phyloP scores from a whole-genome alignment of 2,888 invertebrate genomes.

The Drosophila nr. medialis region DNA sequence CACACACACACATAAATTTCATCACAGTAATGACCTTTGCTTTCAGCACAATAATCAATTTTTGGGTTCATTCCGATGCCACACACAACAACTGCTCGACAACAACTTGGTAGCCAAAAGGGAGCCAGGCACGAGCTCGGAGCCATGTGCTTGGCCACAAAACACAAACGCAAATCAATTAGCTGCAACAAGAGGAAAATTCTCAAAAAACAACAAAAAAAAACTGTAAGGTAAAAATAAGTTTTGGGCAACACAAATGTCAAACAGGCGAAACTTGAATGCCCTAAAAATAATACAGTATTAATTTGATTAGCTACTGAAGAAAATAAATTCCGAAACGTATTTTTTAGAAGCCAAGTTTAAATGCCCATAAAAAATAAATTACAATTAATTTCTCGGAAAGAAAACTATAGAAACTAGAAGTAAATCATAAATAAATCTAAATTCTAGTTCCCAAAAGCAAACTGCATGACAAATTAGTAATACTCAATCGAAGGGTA shows the following conservation, averaged over 20 bases:
- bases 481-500: constrained; percentile 10
- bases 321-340: not conserved
- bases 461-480: not conserved
- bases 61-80: constrained; percentile 29
- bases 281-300: constrained; percentile 3
- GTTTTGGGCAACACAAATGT: not conserved
- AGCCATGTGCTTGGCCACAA: constrained; percentile 56
- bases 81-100: constrained; percentile 38
- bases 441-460: not conserved
- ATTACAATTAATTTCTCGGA: not conserved
- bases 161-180: constrained; percentile 62
- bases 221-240: not conserved
- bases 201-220: not conserved
- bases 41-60: constrained; percentile 65
- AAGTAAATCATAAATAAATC: not conserved
- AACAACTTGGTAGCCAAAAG: constrained; percentile 64
- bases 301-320: not conserved
- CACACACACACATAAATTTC: constrained; percentile 40
- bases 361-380: too few relatives aligned
- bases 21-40: constrained; percentile 61
- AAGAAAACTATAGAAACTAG: not conserved
- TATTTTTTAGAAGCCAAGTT: not conserved
- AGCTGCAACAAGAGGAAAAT: constrained; percentile 34
- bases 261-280: constrained; percentile 1
- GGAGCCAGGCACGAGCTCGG: constrained; percentile 51